These are phyloP conservation scores for Drosophila kikkawai DNA, from an alignment of 1,140 invertebrate genomes.

Conservation along the genomic window DNA sequence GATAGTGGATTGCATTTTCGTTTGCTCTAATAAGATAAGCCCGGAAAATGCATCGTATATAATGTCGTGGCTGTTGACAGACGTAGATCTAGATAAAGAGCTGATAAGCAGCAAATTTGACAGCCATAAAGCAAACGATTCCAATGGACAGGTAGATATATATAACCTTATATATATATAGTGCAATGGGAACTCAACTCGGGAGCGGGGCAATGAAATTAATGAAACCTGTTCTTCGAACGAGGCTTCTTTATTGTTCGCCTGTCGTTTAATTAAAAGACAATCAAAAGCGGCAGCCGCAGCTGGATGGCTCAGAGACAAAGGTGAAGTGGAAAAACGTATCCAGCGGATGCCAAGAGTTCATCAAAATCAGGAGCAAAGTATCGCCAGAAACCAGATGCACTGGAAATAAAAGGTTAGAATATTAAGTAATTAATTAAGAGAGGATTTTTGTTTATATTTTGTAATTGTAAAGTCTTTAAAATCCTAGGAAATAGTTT, in stretches of 20 bases:
- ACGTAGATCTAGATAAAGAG: conserved; percentile 52
- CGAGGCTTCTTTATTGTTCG: conserved; percentile 64
- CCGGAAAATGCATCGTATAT: conserved; percentile 39
- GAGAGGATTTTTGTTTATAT: neutral
- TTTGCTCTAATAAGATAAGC: conserved; percentile 67
- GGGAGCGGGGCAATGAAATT: conserved; percentile 29
- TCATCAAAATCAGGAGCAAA: conserved; percentile 51
- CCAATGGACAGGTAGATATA: conserved; percentile 50
- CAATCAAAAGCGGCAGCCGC: conserved; percentile 67
- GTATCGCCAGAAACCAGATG: conserved; percentile 14
- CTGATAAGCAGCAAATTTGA: conserved; percentile 78
- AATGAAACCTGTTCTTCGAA: conserved; percentile 66
- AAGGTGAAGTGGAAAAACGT: conserved; percentile 28
- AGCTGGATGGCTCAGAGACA: conserved; percentile 39
- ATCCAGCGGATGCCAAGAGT: conserved; percentile 38
- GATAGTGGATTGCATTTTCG: conserved; percentile 39
- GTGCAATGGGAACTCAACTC: conserved; percentile 33
- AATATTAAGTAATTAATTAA: neutral
- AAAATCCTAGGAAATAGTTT: neutral
- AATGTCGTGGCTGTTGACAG: conserved; percentile 63
- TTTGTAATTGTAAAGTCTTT: too few species aligned
- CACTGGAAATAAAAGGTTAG: neutral
- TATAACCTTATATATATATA: neutral
- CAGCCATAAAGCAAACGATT: conserved; percentile 68
- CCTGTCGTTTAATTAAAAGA: conserved; percentile 77